A percentile compares a stretch with the other conserved stretches of the same genome.
Conservation (phyloP, 2,888 invertebrate genomes). For the Lepetodrilus schrolli region DNA sequence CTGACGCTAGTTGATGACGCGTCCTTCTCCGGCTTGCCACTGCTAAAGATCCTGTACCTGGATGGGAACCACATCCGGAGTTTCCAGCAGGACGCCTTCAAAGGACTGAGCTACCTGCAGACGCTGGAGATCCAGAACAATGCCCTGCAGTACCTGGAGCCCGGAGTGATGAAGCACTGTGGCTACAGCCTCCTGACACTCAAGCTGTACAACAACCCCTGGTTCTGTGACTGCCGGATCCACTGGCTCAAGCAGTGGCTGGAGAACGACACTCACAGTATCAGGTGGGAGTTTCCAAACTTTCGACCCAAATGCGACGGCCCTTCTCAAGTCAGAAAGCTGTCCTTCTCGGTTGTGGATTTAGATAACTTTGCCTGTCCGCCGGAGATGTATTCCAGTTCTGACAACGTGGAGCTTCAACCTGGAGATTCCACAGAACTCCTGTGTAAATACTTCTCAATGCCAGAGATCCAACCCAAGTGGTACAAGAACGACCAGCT, state of each 20-base stretch:
- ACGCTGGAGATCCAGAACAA: constrained; percentile 64
- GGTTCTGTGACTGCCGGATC: constrained; percentile 68
- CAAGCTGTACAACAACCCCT: constrained; percentile 63
- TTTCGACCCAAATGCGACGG: constrained; percentile 56
- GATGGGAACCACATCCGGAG: constrained; percentile 61
- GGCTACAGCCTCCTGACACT: constrained; percentile 49
- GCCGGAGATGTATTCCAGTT: constrained; percentile 61
- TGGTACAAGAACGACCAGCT: constrained; percentile 56
- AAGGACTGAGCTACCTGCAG: constrained; percentile 49
- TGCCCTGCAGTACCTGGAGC: constrained; percentile 51
- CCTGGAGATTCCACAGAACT: constrained; percentile 50
- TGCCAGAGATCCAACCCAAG: constrained; percentile 56
- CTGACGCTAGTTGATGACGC: constrained; percentile 51
- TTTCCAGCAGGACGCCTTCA: constrained; percentile 54
- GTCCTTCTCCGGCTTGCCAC: constrained; percentile 50
- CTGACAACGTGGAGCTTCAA: constrained; percentile 46
- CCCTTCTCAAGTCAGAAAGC: constrained; percentile 52
- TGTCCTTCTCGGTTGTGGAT: constrained; percentile 51
- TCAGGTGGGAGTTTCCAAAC: constrained; percentile 55
- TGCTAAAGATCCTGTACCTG: constrained; percentile 54
- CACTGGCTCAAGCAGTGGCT: constrained; percentile 65
- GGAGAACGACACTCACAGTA: constrained; percentile 42
- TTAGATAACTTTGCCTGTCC: constrained; percentile 60
- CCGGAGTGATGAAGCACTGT: constrained; percentile 53
- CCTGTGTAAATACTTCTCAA: constrained; percentile 60